These are phyloP conservation scores for Aegotheles bennettii DNA, from an alignment of 2,113 vertebrate species.

Conservation along the genomic window DNA sequence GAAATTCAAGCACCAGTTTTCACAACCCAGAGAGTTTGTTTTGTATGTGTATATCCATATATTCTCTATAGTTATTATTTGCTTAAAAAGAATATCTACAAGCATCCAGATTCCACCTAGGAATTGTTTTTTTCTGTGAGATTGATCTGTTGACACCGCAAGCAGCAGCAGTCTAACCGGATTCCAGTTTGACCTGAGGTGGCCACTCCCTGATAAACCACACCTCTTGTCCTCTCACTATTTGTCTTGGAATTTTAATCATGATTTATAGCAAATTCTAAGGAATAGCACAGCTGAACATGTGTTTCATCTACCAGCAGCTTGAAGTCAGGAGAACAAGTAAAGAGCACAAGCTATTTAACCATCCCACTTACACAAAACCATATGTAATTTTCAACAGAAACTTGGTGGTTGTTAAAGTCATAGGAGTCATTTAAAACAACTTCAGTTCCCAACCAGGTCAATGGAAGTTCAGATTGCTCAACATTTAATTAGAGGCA, in stretches of 20 bases:
- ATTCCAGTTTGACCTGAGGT: background rate
- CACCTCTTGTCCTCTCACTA: background rate
- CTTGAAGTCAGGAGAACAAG: background rate
- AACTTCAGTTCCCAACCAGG: background rate
- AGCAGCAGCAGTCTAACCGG: background rate
- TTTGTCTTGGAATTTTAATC: background rate
- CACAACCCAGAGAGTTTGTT: background rate
- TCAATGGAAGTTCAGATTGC: background rate
- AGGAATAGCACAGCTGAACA: background rate
- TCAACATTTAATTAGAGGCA: background rate
- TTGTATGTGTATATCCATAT: background rate
- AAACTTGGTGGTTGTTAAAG: background rate
- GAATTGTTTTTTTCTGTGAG: background rate
- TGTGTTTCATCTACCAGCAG: background rate
- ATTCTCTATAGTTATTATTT: background rate
- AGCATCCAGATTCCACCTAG: background rate
- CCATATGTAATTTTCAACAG: background rate
- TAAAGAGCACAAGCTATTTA: background rate
- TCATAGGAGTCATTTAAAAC: background rate
- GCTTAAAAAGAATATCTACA: background rate
- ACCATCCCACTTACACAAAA: background rate
- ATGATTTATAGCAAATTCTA: background rate
- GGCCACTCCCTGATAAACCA: background rate
- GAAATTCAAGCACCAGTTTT: background rate
- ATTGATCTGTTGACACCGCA: background rate